Percentiles rank a stretch among this genome's conserved stretches.
These are phyloP conservation scores for Smithornis capensis DNA, from an alignment of 2,113 vertebrate genomes.

Conservation along the genomic window DNA sequence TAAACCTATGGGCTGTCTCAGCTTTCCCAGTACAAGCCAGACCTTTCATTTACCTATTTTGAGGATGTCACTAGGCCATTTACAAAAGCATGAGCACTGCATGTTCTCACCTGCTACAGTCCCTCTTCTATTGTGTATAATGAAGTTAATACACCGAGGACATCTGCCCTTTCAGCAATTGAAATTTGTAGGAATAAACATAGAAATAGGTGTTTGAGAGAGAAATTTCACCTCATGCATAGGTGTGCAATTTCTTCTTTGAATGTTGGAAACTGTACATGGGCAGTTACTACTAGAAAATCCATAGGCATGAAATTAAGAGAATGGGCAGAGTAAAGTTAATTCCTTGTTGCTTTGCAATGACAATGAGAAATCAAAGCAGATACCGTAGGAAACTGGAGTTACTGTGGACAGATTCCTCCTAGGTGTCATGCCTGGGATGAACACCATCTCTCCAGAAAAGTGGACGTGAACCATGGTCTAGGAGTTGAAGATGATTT, in stretches of 20 bases:
- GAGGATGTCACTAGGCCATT: neutral
- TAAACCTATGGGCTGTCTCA: neutral
- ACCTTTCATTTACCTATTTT: neutral
- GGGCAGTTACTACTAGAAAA: neutral
- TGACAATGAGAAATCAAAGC: neutral
- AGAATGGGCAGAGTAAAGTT: neutral
- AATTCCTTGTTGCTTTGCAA: neutral
- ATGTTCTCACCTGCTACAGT: neutral
- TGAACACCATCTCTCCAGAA: neutral
- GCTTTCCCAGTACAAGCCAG: neutral
- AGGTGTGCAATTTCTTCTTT: neutral
- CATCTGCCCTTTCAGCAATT: neutral
- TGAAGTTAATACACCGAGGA: neutral
- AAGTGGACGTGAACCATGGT: neutral
- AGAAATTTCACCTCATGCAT: neutral
- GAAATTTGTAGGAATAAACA: neutral
- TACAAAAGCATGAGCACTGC: neutral
- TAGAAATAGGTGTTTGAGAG: neutral
- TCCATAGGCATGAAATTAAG: neutral
- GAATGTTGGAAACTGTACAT: neutral
- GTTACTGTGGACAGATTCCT: neutral
- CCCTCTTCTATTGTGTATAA: neutral
- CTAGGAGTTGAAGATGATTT: neutral
- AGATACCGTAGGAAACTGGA: neutral
- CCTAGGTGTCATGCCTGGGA: fast-evolving